Evolutionary conservation across 2,888 invertebrate species (phyloP), one percentile per base, ranked within the genome.

Genomic region (Yponomeuta cagnagella): DNA sequence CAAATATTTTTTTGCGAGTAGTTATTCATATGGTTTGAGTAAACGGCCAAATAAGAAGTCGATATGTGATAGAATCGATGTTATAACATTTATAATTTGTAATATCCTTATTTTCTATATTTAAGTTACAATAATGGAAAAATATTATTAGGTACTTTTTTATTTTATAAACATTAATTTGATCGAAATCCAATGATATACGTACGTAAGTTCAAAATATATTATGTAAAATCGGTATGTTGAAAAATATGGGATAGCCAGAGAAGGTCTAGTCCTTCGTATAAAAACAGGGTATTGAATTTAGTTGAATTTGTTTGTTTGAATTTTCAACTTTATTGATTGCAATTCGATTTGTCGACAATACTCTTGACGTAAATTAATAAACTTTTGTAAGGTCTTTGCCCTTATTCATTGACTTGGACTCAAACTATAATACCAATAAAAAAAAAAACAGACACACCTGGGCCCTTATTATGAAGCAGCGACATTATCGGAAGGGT

Each of bases 261-360:
- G 72, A 71, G 71, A 77, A 78, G 78, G 77, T 74, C 73, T 72
- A 73, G 76, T 76, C 81, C 79, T 79, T 80, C 76, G 77, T 75
- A 77, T 58, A 58, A 58, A 81, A 86, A 68, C 87, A 88, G 88
- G 88, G 88, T 88, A 88, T 83, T 78, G 77, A 75, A 70, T 82
- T 82, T 79, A 72, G 73, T 83, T 81, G 71, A 63, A 58, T 76
- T 76, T 78, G 74, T 71, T 72, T 76, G 67, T 37, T 76, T 76
- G 30, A 73, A 72, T 73, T 77, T 78, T 77, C 77, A 74, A 76
- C 75, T 76, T 75, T 73, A 71, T 80, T 86, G 76, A 71, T 80
- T 86, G 76, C 77, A 80, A 80, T 82, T 81, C 78, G 83, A 84
- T 79, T 83, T 82, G 12, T 82, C 79, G 87, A 88, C 87, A 88